These are phyloP conservation scores for Cardiocondyla obscurior DNA, from an alignment of 1,140 invertebrate genomes.

Conservation along the genomic window DNA sequence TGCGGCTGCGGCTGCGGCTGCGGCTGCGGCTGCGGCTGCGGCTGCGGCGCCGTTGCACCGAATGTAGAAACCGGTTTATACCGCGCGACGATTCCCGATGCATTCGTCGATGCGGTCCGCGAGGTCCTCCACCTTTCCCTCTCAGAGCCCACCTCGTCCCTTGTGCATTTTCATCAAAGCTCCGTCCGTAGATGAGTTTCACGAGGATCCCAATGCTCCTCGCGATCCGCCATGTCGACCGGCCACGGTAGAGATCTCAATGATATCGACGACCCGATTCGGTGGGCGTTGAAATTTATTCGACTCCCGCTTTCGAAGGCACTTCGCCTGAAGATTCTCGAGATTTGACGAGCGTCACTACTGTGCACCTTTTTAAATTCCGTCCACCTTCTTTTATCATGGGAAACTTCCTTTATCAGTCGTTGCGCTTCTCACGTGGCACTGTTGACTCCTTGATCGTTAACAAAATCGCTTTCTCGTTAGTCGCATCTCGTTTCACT, in stretches of 20 bases:
- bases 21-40: no score
- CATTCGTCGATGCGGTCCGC: conserved; percentile 24
- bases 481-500: background rate
- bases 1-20: conserved; percentile 6
- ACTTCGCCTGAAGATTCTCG: background rate
- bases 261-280: background rate
- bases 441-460: background rate
- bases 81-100: conserved; percentile 59
- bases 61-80: conserved; percentile 72
- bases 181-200: background rate
- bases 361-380: background rate
- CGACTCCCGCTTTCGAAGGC: background rate
- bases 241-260: background rate
- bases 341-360: background rate
- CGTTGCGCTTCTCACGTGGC: background rate
- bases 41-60: conserved; percentile 61
- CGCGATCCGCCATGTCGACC: background rate
- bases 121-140: conserved; percentile 62
- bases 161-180: conserved; percentile 25
- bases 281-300: background rate
- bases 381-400: background rate
- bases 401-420: background rate
- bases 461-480: background rate
- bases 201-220: background rate
- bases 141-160: conserved; percentile 15